A percentile compares a stretch with the other conserved stretches of the same genome.
Evolutionary conservation across 2,113 vertebrate genomes (phyloP).

Genomic region (Salminus brasiliensis): DNA sequence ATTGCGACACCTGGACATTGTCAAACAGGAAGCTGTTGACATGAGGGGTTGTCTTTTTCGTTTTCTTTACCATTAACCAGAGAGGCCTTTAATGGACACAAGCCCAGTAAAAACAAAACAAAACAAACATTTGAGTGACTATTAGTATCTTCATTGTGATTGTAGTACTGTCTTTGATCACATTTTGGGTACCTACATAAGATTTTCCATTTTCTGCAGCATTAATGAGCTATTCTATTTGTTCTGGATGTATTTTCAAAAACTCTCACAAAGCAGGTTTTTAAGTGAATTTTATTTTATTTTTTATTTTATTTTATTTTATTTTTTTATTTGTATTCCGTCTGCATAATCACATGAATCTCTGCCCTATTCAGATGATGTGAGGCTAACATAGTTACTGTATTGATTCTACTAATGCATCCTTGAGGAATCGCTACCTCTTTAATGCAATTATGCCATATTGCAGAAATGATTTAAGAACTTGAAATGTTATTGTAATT

Average conservation of each 20-base stretch:
- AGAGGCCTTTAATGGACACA: not conserved
- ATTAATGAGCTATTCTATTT: no score
- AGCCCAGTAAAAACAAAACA: not conserved
- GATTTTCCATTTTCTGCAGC: no score
- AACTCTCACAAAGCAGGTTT: no score
- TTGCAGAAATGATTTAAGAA: not conserved
- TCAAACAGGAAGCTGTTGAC: not conserved
- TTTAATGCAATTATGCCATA: slow-evolving; percentile 2
- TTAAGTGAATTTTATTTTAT: not conserved
- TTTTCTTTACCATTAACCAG: no score
- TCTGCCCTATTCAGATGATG: not conserved
- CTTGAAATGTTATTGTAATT: not conserved
- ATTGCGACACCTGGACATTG: slow-evolving; percentile 14
- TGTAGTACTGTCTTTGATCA: no score
- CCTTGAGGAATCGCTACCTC: slow-evolving; percentile 15
- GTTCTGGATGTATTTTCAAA: no score
- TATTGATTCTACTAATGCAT: slow-evolving; percentile 31
- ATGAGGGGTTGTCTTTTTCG: not conserved
- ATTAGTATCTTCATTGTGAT: no score
- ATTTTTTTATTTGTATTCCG: not conserved
- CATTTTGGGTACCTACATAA: no score
- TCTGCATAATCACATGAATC: not conserved
- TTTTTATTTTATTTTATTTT: not conserved
- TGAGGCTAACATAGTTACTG: slow-evolving; percentile 19
- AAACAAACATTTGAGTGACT: no score